Percentiles rank a stretch among this genome's conserved stretches.
phyloP scores from a whole-genome alignment of 2,113 vertebrate genomes.

The Marmota monax region DNA sequence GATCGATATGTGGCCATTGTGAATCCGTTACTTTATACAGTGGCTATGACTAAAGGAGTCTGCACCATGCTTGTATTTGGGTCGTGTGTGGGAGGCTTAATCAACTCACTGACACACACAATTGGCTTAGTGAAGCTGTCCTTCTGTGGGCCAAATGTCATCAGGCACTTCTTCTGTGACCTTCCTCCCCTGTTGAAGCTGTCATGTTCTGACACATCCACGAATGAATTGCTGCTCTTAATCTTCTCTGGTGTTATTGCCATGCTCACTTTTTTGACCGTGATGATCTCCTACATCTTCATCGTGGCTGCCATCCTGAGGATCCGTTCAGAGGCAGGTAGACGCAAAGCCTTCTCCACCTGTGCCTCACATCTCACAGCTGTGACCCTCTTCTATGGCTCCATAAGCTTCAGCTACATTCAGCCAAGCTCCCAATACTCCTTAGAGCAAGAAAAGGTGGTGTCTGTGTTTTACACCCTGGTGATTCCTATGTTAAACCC shows the following conservation, averaged over 20 bases:
- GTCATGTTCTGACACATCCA: constrained; percentile 78
- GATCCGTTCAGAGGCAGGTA: constrained; percentile 26
- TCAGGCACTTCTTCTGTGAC: constrained; percentile 84
- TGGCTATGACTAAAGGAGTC: constrained; percentile 62
- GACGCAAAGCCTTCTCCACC: constrained; percentile 78
- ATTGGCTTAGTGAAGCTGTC: constrained; percentile 69
- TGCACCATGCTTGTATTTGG: constrained; percentile 40
- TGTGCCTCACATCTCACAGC: constrained; percentile 76
- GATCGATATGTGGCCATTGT: constrained; percentile 72
- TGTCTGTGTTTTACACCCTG: constrained; percentile 83
- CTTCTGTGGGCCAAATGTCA: constrained; percentile 80
- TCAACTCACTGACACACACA: constrained; percentile 75
- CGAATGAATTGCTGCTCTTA: constrained; percentile 77
- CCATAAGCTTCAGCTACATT: constrained; percentile 81
- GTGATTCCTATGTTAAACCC: constrained; percentile 84
- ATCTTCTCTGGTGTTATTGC: constrained; percentile 70
- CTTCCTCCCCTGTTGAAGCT: constrained; percentile 78
- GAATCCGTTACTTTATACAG: constrained; percentile 69
- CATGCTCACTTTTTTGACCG: constrained; percentile 66
- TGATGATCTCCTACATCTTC: constrained; percentile 79
- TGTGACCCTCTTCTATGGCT: constrained; percentile 81
- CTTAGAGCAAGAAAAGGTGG: constrained; percentile 78
- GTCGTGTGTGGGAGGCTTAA: constrained; percentile 40
- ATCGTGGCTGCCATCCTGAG: constrained; percentile 76
- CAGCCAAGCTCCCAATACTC: constrained; percentile 79